phyloP scores from a whole-genome alignment of 2,113 vertebrate genomes.

The Setophaga petechia region DNA sequence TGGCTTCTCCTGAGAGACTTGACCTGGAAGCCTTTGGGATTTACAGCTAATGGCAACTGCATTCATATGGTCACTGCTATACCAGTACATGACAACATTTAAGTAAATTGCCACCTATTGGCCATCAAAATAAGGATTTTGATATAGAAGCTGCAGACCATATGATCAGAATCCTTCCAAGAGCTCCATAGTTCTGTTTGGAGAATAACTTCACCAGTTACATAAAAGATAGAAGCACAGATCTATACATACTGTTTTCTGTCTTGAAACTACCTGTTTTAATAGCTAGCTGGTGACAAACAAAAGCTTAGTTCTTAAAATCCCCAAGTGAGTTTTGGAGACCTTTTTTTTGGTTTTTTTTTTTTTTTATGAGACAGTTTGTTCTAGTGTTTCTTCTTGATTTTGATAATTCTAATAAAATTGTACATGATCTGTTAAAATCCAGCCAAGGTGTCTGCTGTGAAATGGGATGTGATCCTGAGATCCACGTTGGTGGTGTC shows the following conservation, averaged over 20 bases:
- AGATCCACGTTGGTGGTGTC: accelerated
- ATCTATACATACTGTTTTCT: neutral
- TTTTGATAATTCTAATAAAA: neutral
- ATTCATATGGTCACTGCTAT: neutral
- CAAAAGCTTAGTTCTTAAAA: neutral
- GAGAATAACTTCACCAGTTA: neutral
- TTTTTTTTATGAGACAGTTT: neutral
- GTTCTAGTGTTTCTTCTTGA: neutral
- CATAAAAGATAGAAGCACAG: neutral
- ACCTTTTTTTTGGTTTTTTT: neutral
- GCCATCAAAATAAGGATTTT: neutral
- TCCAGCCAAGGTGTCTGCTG: neutral
- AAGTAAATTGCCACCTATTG: neutral
- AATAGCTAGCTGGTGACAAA: neutral
- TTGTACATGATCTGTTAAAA: neutral
- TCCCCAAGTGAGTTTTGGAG: neutral
- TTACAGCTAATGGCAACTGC: neutral
- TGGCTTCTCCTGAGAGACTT: neutral
- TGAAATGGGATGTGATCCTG: neutral
- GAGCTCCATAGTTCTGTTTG: neutral
- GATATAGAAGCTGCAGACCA: neutral
- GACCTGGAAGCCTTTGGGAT: neutral
- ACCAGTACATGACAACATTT: neutral
- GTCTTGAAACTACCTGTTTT: neutral
- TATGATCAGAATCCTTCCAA: neutral